phyloP scores from a whole-genome alignment of 2,113 vertebrate genomes.

The Zosterops pallidus region DNA sequence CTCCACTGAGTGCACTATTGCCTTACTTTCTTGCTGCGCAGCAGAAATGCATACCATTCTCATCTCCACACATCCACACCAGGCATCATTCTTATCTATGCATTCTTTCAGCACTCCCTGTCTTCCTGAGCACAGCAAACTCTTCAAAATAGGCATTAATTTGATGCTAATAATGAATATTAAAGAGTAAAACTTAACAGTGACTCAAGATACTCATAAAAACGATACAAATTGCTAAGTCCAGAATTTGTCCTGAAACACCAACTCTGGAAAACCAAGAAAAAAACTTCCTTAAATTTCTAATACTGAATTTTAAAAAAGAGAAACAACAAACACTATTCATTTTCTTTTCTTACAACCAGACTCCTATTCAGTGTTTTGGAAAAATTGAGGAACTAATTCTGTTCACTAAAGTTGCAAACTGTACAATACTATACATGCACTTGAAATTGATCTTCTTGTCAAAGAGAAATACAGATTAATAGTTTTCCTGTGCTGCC shows the following conservation, averaged over 20 bases:
- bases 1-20: background rate
- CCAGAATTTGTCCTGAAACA: background rate
- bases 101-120: background rate
- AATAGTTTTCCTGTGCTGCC: background rate
- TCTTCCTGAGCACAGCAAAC: background rate
- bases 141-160: background rate
- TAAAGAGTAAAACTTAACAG: background rate
- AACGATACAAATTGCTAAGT: background rate
- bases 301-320: background rate
- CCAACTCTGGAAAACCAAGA: background rate
- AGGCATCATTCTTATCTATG: background rate
- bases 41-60: background rate
- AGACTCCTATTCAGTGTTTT: background rate
- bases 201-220: background rate
- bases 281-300: background rate
- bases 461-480: slow-evolving; percentile 11
- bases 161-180: background rate
- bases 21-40: background rate
- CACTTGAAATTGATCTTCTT: background rate
- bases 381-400: background rate
- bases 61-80: background rate
- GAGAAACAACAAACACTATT: background rate
- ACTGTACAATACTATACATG: background rate
- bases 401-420: background rate
- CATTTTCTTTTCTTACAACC: background rate